Percentiles rank a stretch among this genome's conserved stretches.
Conservation (phyloP, 2,797 vertebrate genomes). For the Echiichthys vipera region DNA sequence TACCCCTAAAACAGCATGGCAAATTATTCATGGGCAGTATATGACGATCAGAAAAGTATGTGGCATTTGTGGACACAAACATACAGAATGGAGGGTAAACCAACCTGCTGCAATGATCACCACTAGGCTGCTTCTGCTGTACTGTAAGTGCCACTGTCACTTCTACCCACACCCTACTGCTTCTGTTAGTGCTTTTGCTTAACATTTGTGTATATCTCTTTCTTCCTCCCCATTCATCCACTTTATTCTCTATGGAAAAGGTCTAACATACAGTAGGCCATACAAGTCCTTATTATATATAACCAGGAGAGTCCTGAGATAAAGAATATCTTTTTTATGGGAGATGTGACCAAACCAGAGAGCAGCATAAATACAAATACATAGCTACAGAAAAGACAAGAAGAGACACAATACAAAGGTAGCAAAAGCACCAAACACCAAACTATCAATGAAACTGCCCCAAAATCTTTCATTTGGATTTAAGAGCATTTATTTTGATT, state of each 20-base stretch:
- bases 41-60: background rate
- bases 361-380: too few relatives aligned
- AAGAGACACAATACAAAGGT: too few relatives aligned
- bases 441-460: too few relatives aligned
- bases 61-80: background rate
- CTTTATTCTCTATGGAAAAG: background rate
- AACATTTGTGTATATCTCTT: background rate
- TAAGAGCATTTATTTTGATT: too few relatives aligned
- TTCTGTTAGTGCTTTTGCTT: background rate
- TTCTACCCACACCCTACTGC: too few relatives aligned
- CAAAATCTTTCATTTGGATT: too few relatives aligned
- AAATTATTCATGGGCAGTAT: background rate
- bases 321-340: too few relatives aligned
- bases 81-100: background rate
- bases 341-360: too few relatives aligned
- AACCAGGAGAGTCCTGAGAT: too few relatives aligned
- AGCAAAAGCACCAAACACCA: too few relatives aligned
- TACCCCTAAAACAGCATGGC: background rate
- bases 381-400: too few relatives aligned
- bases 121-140: background rate
- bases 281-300: background rate
- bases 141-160: background rate
- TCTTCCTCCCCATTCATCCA: background rate
- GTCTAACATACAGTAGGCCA: background rate
- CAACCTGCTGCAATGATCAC: background rate